phyloP scores from a whole-genome alignment of 2,797 vertebrate species.

The Huso huso region DNA sequence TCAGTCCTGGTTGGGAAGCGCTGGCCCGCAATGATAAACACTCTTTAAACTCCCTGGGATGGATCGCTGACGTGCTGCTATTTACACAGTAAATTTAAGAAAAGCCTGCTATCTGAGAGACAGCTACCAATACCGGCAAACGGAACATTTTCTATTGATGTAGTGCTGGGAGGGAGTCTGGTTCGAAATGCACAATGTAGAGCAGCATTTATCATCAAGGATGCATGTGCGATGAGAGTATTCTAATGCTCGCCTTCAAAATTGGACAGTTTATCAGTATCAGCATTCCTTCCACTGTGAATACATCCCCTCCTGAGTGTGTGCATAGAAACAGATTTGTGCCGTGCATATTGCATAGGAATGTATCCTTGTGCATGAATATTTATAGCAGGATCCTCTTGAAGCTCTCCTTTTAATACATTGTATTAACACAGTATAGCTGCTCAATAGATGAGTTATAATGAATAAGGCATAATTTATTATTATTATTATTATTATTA shows the following conservation, averaged over 20 bases:
- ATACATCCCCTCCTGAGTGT: not conserved
- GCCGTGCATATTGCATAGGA: not conserved
- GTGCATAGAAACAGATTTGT: not conserved
- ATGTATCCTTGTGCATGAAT: not conserved
- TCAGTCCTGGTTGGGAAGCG: not conserved
- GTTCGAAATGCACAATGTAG: not conserved
- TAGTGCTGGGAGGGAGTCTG: not conserved
- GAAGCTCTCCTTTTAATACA: too few relatives aligned
- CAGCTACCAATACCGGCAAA: not conserved
- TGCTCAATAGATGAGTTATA: too few relatives aligned
- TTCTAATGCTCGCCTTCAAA: conserved; percentile 1
- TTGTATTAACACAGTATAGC: too few relatives aligned
- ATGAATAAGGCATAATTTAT: too few relatives aligned
- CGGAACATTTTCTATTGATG: not conserved
- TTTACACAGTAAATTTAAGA: not conserved
- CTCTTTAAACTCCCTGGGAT: too few relatives aligned
- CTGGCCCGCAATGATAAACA: too few relatives aligned
- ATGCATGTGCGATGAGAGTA: not conserved
- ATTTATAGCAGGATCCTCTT: too few relatives aligned
- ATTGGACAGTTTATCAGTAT: not conserved
- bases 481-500: too few relatives aligned
- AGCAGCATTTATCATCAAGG: conserved; percentile 3
- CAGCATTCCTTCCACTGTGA: not conserved
- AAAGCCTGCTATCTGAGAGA: not conserved
- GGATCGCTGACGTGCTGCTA: too few relatives aligned